phyloP scores from a whole-genome alignment of 2,797 vertebrate genomes.

The Gymnothorax javanicus region DNA sequence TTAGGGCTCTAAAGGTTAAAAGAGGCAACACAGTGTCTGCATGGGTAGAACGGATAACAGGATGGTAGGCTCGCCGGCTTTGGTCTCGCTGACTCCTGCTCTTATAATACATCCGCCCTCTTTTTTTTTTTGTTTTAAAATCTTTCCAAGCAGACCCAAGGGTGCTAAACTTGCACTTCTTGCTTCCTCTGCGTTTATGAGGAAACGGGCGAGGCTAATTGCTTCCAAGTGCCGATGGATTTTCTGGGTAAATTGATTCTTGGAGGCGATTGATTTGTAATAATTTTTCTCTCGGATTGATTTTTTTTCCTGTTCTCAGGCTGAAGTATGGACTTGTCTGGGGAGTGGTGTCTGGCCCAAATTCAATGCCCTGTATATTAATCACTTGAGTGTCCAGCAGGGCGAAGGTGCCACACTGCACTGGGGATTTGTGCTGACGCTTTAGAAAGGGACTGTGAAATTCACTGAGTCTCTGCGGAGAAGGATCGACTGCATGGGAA shows the following conservation, averaged over 20 bases:
- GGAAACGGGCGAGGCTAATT: background rate
- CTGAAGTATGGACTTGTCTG: background rate
- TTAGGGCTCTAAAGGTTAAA: background rate
- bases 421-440: background rate
- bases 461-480: background rate
- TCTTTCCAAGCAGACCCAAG: background rate
- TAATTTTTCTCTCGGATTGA: background rate
- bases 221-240: background rate
- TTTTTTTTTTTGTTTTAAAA: background rate
- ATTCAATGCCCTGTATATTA: background rate
- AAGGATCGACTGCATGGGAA: background rate
- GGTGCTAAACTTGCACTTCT: background rate
- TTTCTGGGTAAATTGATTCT: background rate
- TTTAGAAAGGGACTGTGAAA: background rate
- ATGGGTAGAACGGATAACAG: background rate
- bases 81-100: background rate
- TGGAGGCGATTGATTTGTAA: background rate
- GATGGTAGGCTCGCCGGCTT: background rate
- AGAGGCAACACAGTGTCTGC: conserved; percentile 14
- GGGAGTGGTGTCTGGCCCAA: background rate
- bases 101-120: background rate
- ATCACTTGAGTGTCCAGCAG: background rate
- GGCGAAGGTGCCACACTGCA: background rate
- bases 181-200: background rate
- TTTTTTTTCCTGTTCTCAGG: background rate